Conservation (phyloP, 2,113 vertebrate species). For the Melanocharis versteri region DNA sequence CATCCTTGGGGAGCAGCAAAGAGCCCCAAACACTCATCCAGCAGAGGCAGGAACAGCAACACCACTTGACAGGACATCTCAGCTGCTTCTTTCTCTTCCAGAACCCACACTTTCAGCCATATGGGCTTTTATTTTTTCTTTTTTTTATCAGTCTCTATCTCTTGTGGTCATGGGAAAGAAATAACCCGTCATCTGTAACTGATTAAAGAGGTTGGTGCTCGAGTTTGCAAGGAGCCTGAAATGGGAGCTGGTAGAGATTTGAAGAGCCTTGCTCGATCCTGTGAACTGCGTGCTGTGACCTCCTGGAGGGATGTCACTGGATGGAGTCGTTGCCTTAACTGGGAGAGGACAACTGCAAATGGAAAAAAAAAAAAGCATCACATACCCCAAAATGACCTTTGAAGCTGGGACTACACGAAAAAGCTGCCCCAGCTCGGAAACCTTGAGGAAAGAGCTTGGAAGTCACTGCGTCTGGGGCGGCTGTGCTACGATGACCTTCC, state of each 20-base stretch:
- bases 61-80: neutral
- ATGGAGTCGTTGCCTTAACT: neutral
- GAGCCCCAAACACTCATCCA: neutral
- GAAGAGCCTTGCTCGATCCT: neutral
- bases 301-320: neutral
- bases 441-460: neutral
- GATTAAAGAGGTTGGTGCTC: constrained; percentile 20
- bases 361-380: neutral
- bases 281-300: neutral
- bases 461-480: neutral
- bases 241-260: neutral
- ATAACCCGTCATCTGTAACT: constrained; percentile 28
- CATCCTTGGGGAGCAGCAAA: constrained; percentile 16
- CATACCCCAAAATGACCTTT: neutral
- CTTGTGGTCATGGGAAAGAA: constrained; percentile 26
- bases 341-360: neutral
- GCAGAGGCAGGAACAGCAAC: neutral
- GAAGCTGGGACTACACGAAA: neutral
- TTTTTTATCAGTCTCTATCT: neutral
- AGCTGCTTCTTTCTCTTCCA: neutral
- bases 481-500: neutral
- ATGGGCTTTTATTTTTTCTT: neutral
- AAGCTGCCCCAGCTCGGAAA: neutral
- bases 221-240: constrained; percentile 9
- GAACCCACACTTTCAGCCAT: neutral